phyloP scores from a whole-genome alignment of 2,888 invertebrate genomes.

The Cryptocheilus praepositus region DNA sequence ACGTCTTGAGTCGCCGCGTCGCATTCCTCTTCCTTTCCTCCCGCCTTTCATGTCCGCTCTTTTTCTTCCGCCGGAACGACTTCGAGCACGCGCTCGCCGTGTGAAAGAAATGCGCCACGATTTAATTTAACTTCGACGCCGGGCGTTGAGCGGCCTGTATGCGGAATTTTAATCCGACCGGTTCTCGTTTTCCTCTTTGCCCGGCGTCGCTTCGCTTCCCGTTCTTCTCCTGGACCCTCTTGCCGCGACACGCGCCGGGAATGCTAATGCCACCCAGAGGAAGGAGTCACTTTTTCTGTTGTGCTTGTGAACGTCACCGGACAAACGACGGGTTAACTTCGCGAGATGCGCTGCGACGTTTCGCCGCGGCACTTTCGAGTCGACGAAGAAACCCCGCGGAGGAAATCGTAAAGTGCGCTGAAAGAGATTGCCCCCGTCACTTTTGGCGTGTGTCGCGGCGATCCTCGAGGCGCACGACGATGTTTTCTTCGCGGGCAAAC shows the following conservation, averaged over 20 bases:
- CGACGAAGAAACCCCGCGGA: no score
- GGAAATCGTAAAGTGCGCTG: no score
- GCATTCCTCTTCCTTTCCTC: no score
- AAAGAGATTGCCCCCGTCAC: no score
- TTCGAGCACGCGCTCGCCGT: neutral
- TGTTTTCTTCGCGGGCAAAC: no score
- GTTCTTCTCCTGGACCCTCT: conserved; percentile 4
- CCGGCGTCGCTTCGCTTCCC: neutral
- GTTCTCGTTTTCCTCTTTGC: neutral
- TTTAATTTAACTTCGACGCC: conserved; percentile 40
- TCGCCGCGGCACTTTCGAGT: no score
- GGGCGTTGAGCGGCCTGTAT: conserved; percentile 12
- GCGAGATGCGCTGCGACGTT: no score
- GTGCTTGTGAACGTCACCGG: neutral
- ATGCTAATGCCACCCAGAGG: neutral
- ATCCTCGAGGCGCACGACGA: no score
- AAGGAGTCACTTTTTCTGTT: neutral
- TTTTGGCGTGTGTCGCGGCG: no score
- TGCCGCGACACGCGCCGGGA: conserved; percentile 6
- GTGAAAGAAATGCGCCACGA: conserved; percentile 28
- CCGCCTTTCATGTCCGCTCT: no score
- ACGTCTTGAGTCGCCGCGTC: no score
- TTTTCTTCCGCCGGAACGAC: no score
- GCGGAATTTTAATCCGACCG: conserved; percentile 39
- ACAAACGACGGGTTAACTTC: neutral